Conservation (phyloP, 2,113 vertebrate genomes). For the Clinocottus analis region DNA sequence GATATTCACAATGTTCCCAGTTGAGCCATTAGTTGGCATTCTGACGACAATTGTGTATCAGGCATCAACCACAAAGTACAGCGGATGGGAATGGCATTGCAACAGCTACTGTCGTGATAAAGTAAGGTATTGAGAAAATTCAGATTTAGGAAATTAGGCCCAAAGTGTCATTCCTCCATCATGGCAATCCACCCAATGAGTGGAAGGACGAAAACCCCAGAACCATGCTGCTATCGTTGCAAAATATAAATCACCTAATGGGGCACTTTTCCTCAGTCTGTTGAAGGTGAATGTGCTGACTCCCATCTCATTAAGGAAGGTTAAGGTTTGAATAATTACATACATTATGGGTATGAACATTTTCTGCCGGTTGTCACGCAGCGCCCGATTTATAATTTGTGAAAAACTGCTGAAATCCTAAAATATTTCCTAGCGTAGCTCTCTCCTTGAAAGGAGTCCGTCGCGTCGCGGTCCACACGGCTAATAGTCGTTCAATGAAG, state of each 20-base stretch:
- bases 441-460: not conserved
- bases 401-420: not conserved
- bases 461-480: not conserved
- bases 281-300: not conserved
- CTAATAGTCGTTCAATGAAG: constrained; percentile 1
- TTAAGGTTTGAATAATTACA: not conserved
- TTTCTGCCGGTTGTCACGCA: not conserved
- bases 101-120: not conserved
- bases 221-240: not conserved
- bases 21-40: not conserved
- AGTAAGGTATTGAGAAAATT: not conserved
- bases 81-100: not conserved
- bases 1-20: not conserved
- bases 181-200: too few species aligned
- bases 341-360: not conserved
- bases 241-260: not conserved
- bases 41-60: not conserved
- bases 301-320: not conserved
- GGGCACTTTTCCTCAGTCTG: not conserved
- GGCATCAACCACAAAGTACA: not conserved
- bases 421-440: not conserved
- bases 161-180: too few species aligned
- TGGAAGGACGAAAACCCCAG: not conserved
- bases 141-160: too few species aligned
- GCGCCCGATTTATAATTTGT: not conserved